A percentile compares a stretch with the other conserved stretches of the same genome.
phyloP scores from a whole-genome alignment of 2,888 invertebrate species.

The Hesperia comma region DNA sequence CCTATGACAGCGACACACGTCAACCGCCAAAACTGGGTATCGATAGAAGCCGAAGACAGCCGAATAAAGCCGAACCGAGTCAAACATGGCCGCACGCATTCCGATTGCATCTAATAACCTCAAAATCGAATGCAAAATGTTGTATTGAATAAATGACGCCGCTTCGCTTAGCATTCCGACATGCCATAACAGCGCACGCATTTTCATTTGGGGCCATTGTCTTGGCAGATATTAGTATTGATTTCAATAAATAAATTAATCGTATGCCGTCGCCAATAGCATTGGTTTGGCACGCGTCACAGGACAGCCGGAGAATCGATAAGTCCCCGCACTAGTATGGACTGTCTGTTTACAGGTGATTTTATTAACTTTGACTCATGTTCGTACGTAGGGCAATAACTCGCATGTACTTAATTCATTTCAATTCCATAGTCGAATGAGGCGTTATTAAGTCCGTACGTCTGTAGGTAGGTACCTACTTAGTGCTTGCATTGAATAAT shows the following conservation, averaged over 20 bases:
- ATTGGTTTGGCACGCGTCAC: slow-evolving; percentile 79
- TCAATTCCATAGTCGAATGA: slow-evolving; percentile 28
- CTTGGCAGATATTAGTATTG: slow-evolving; percentile 82
- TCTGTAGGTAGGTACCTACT: no score
- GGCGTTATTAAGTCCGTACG: slow-evolving; percentile 9
- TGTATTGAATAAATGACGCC: slow-evolving; percentile 80
- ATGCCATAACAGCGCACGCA: slow-evolving; percentile 79
- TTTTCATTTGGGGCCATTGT: slow-evolving; percentile 83
- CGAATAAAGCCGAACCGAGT: slow-evolving; percentile 70
- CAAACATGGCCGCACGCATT: slow-evolving; percentile 79
- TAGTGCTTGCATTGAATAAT: slow-evolving; percentile 34
- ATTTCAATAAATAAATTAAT: slow-evolving; percentile 84
- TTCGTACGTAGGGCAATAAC: slow-evolving; percentile 76
- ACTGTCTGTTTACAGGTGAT: slow-evolving; percentile 63
- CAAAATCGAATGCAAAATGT: slow-evolving; percentile 83
- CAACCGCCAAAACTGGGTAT: slow-evolving; percentile 59
- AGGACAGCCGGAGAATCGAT: slow-evolving; percentile 75
- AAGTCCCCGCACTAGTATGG: slow-evolving; percentile 68
- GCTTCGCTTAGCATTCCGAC: slow-evolving; percentile 81
- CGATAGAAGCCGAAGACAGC: slow-evolving; percentile 63
- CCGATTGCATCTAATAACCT: slow-evolving; percentile 84
- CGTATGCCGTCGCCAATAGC: slow-evolving; percentile 77
- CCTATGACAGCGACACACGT: slow-evolving; percentile 59
- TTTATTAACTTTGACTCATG: slow-evolving; percentile 77
- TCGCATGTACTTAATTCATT: slow-evolving; percentile 65